Evolutionary conservation across 2,797 vertebrate genomes (phyloP), one percentile per base, ranked within the genome.

Genomic region (Perodicticus potto): DNA sequence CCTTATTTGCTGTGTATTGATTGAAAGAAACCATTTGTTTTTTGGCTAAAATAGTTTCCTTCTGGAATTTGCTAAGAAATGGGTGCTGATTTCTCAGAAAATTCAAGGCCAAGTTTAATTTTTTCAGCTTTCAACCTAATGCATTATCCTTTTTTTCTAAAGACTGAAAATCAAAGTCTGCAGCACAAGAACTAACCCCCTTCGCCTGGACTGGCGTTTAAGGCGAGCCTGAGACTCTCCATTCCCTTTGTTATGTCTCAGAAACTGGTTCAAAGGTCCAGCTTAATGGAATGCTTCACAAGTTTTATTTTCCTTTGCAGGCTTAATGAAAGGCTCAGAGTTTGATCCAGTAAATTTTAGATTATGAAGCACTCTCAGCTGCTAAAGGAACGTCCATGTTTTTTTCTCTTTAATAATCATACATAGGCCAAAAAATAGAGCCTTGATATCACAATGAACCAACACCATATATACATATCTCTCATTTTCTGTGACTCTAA

Each of bases 11-110:
- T 96, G 85, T 32, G 76, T 32, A 72, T 37, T 91, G 86, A 92
- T 55, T 96, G 92, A 98, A 98, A 98, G 95, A 82, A 95, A 94
- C 17, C n/a, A 22, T 94, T 93, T 93, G 88, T 97, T 95, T 78
- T 73, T 74, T 70, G 12, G 63, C 53, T 81, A 45, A 97, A 93
- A 94, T 84, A 86, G 78, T 86, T 96, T 93, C 86, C 57, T 81
- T 97, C 89, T 91, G 88, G 97, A 92, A 86, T 95, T 93, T 96
- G 91, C 91, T 72, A 96, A 29, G 93, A 67, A 87, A 22, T n/a
- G 14, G 6, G 37, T 77, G 67, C 94, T 40, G 69, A 95, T 96
- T 94, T 97, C 40, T 82, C 86, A 93, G 85, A 95, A 97, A 97
- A 91, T 59, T 80, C 81, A 92, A 97, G 97, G 98, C 91, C 82